Conservation (phyloP, 2,888 invertebrate genomes). For the Scrobipalpa atriplicella region DNA sequence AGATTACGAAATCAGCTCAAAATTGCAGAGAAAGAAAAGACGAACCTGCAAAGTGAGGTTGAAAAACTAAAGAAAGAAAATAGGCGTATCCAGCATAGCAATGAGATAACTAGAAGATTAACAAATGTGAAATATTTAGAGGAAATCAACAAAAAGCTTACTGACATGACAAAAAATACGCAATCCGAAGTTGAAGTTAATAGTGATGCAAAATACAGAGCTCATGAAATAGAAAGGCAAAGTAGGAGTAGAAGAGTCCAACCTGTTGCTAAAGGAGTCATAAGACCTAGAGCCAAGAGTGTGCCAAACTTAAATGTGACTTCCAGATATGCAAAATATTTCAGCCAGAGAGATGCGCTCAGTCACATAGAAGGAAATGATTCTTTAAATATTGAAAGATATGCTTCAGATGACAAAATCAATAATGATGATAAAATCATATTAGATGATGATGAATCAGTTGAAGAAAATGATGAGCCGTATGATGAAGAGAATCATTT, state of each 20-base stretch:
- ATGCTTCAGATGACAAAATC: constrained; percentile 43
- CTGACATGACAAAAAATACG: constrained; percentile 59
- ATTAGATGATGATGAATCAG: constrained; percentile 42
- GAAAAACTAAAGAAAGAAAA: constrained; percentile 87
- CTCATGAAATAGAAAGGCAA: constrained; percentile 71
- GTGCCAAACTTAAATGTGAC: constrained; percentile 77
- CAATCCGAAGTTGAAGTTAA: constrained; percentile 56
- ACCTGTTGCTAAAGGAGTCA: constrained; percentile 40
- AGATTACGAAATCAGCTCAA: constrained; percentile 89
- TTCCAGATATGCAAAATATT: constrained; percentile 78
- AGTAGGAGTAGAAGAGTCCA: constrained; percentile 56
- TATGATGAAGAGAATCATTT: constrained; percentile 63
- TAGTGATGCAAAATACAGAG: constrained; percentile 65
- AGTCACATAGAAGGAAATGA: constrained; percentile 60
- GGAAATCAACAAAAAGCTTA: constrained; percentile 86
- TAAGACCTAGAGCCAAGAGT: constrained; percentile 73
- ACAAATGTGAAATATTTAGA: constrained; percentile 89
- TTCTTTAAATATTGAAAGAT: constrained; percentile 40
- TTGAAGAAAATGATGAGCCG: constrained; percentile 40
- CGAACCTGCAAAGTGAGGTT: constrained; percentile 84
- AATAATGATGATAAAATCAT: constrained; percentile 41
- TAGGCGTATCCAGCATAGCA: constrained; percentile 83
- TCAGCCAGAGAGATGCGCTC: constrained; percentile 70
- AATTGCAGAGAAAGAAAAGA: constrained; percentile 87
- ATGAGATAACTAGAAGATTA: constrained; percentile 79